A percentile compares a stretch with the other conserved stretches of the same genome.
These are phyloP conservation scores for Homalodisca vitripennis DNA, from an alignment of 1,140 invertebrate species.

Conservation along the genomic window DNA sequence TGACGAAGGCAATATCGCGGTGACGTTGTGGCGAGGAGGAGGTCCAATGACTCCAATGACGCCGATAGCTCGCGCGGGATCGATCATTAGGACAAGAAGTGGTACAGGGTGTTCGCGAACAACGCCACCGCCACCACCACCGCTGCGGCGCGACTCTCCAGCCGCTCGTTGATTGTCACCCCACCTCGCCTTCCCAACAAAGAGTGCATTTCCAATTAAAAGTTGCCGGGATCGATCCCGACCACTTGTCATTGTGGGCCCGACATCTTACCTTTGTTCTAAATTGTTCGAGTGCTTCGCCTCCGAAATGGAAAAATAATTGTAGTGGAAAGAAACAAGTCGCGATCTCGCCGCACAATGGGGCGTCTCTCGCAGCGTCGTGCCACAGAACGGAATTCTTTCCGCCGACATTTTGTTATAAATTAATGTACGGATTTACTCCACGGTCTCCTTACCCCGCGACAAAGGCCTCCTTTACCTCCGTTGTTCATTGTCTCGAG, in stretches of 20 bases:
- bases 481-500: conserved; percentile 16
- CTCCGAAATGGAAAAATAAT: conserved; percentile 23
- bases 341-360: conserved; percentile 4
- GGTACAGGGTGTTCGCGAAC: neutral
- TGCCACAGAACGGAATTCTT: neutral
- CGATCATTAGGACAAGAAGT: neutral
- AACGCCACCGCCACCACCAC: neutral
- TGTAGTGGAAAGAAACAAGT: conserved; percentile 25
- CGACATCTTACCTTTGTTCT: conserved; percentile 24
- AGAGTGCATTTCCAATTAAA: conserved; percentile 23
- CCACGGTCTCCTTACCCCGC: neutral
- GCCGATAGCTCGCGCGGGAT: neutral
- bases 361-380: neutral
- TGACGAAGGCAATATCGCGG: no score
- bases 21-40: no score
- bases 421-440: conserved; percentile 16
- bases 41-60: no score
- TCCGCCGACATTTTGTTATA: conserved; percentile 23
- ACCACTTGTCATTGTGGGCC: neutral
- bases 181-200: neutral
- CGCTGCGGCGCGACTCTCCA: neutral
- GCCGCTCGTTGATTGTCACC: neutral
- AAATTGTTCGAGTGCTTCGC: conserved; percentile 12
- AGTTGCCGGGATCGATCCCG: conserved; percentile 12
- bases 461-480: neutral